Evolutionary conservation across 1,140 invertebrate genomes (phyloP).

Genomic region (Papilio helenus): DNA sequence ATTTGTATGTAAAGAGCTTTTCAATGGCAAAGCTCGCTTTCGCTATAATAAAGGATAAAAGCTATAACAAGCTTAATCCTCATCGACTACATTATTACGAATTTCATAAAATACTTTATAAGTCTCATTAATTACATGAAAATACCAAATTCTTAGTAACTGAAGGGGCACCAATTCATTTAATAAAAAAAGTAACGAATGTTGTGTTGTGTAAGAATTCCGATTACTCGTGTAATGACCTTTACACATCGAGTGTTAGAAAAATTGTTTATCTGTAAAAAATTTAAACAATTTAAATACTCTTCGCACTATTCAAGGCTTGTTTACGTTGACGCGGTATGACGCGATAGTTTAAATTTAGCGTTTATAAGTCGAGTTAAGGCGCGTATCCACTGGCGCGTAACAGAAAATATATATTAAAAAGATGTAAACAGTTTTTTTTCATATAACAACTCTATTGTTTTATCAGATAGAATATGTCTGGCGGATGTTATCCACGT

Average conservation of each 20-base stretch:
- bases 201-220: neutral
- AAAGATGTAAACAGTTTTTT: neutral
- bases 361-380: neutral
- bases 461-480: too few relatives aligned
- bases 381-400: neutral
- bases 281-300: conserved; percentile 2
- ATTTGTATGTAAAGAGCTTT: neutral
- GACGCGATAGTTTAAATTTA: conserved; percentile 17
- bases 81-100: neutral
- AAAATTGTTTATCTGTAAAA: conserved; percentile 18
- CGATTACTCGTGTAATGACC: neutral
- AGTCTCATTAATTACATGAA: too few relatives aligned
- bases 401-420: neutral
- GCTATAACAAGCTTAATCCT: neutral
- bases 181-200: neutral
- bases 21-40: neutral
- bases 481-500: too few relatives aligned
- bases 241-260: neutral
- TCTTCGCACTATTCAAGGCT: neutral
- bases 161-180: too few relatives aligned
- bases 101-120: too few relatives aligned
- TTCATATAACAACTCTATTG: too few relatives aligned
- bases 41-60: neutral
- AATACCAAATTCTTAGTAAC: too few relatives aligned
- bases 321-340: conserved; percentile 2